Base-by-base conservation (phyloP, 2,888 invertebrate species). In the Aporophyla nigra region DNA sequence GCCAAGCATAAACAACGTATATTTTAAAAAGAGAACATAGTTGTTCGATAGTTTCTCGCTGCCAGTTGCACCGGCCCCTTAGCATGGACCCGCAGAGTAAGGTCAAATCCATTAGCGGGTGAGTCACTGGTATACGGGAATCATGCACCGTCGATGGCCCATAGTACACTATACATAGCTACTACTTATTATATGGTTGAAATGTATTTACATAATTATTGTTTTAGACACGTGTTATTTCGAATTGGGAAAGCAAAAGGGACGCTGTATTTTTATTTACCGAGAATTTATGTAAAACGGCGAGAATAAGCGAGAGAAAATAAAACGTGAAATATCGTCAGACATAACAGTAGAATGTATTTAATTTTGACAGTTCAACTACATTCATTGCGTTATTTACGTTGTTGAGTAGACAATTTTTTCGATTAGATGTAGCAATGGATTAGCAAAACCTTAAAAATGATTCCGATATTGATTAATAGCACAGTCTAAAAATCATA, bases 21-120 rank as follows among this genome's bases (percentile, higher is more conserved):
- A 49, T n/a, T 62, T 62, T n/a, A 9, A 62, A 62, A 78, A 82
- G 43, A 78, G 75, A 67, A 75, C 46, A 63, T 10, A 46, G 43
- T 51, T 66, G 51, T 73, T 53, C 33, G 33, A 67, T 74, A 75
- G 77, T 73, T 76, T 67, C 63, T 78, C 79, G 82, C 74, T 68
- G 74, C 43, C 83, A 85, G 86, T 73, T 79, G 83, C 80, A 84
- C 71, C 78, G 88, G 82, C 88, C 87, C 84, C 87, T 86, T 86
- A 75, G 63, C 75, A 62, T 75, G 40, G 80, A 74, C 70, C 72
- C 83, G 75, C 82, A 78, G 80, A 86, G 85, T 88, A 92, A 92
- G 92, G 92, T 91, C 91, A 89, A 80, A 91, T 87, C 88, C 85
- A 90, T 92, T 92, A 89, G 79, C 78, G 62, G 83, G 75, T 91